These are phyloP conservation scores for Asteroscopus sphinx DNA, from an alignment of 2,888 invertebrate genomes.

Conservation along the genomic window DNA sequence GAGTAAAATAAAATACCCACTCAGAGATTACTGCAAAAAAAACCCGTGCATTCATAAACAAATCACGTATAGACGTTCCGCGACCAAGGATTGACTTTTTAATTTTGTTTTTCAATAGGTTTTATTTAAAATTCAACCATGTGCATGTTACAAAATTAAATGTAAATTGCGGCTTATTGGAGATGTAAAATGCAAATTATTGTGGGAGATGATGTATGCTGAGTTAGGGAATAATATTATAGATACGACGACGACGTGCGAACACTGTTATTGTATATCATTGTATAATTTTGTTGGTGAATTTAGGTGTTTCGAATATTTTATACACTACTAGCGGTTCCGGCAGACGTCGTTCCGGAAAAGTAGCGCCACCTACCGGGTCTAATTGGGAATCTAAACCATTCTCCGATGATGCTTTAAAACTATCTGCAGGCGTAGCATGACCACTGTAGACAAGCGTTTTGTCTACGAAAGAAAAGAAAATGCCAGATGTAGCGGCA, in stretches of 20 bases:
- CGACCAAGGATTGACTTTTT: slow-evolving; percentile 1
- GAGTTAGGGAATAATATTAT: not conserved
- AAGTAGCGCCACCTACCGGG: too few relatives aligned
- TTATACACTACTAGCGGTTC: not conserved
- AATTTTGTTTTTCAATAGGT: slow-evolving; percentile 12
- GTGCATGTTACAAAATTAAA: not conserved
- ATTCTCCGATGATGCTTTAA: too few relatives aligned
- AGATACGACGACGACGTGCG: not conserved
- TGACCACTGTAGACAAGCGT: too few relatives aligned
- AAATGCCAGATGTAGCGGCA: too few relatives aligned
- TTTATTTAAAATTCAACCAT: not conserved
- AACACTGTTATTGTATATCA: slow-evolving; percentile 4
- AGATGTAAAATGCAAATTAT: slow-evolving; percentile 9
- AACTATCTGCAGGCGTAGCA: too few relatives aligned
- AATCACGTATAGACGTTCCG: slow-evolving; percentile 28
- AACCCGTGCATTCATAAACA: slow-evolving; percentile 7
- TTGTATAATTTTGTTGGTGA: not conserved
- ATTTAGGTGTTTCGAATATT: slow-evolving; percentile 2
- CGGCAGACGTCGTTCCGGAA: too few relatives aligned
- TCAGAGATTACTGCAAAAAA: too few relatives aligned
- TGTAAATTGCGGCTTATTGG: slow-evolving; percentile 1
- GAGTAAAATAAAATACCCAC: too few relatives aligned
- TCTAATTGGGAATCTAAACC: too few relatives aligned
- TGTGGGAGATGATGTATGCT: slow-evolving; percentile 1
- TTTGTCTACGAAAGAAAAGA: too few relatives aligned